A percentile compares a stretch with the other conserved stretches of the same genome.
Evolutionary conservation across 2,113 vertebrate genomes (phyloP).

Genomic region (Ameiurus melas): DNA sequence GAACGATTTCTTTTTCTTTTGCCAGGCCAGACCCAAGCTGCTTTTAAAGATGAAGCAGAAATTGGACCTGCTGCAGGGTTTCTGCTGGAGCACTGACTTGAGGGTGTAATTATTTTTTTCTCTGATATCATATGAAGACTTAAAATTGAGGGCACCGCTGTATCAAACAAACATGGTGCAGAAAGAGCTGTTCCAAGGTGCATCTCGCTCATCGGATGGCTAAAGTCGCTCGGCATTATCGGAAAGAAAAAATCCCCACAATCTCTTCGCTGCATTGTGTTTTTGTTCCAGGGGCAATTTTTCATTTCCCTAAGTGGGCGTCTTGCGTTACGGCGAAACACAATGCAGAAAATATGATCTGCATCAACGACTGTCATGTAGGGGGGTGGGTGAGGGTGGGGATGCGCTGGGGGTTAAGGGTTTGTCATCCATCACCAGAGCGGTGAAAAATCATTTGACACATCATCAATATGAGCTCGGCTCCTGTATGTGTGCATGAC

Average conservation of each 20-base stretch:
- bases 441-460: constrained; percentile 60
- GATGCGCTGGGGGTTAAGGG: not conserved
- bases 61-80: constrained; percentile 58
- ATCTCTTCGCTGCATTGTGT: not conserved
- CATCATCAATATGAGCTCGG: constrained; percentile 31
- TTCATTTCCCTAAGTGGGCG: constrained; percentile 48
- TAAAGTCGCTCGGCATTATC: not conserved
- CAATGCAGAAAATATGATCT: constrained; percentile 45
- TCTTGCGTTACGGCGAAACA: constrained; percentile 46
- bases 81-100: constrained; percentile 64
- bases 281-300: constrained; percentile 49
- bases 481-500: constrained; percentile 38
- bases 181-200: constrained; percentile 48
- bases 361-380: constrained; percentile 52
- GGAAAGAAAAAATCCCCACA: not conserved
- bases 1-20: constrained; percentile 44
- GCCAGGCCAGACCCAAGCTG: constrained; percentile 53
- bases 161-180: constrained; percentile 59
- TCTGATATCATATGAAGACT: constrained; percentile 63
- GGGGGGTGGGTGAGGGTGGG: too few species aligned
- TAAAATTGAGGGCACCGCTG: constrained; percentile 61
- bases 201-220: not conserved
- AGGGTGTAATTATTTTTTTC: constrained; percentile 71
- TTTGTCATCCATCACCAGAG: constrained; percentile 58
- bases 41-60: constrained; percentile 62